Evolutionary conservation across 2,888 invertebrate genomes (phyloP), one percentile per base, ranked within the genome.

Genomic region (Pammene aurita): DNA sequence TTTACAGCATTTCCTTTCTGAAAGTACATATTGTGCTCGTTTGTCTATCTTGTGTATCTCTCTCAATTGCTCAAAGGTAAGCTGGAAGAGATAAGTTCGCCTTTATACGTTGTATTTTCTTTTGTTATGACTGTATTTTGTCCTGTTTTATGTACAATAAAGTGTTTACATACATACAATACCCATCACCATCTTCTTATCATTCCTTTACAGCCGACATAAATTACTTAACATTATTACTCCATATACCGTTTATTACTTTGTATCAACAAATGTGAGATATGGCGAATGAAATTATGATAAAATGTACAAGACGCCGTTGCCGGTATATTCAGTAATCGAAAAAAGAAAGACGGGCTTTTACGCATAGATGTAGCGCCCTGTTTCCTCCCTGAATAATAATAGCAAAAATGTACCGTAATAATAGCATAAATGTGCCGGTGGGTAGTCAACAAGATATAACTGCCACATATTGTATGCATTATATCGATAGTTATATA

Each of bases 221-320:
- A 57, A 58, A 68, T 64, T 52, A 55, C 55, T 61, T 57, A 44
- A 54, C 44, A 58, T 50, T 63, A 60, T 63, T 54, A 52, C 52
- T 52, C 58, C 35, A 58, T 57, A 52, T 35, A 64, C 52, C 14
- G 44, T 54, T 16, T n/a, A 14, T 34, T 35, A 63, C 57, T 62
- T 52, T 63, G 57, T 68, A 62, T 50, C 62, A 38, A 41, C 26
- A 52, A 9, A 41, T 52, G 41, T 38, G 38, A 48, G 46, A 14
- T 41, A 41, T 16, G 11, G 26, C 13, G 41, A 41, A 56, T 6
- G 11, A 41, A 38, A 14, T 55, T 38, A 56, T 11, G 18, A 16
- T 56, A 56, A 41, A 56, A 10, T 14, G 16, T 38, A 56, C 35
- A 4, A 14, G n/a, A 18, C 11, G 52, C 11, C 52, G n/a, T 14